Base-by-base conservation (phyloP, 2,888 invertebrate genomes). In the Pharmacophagus antenor region DNA sequence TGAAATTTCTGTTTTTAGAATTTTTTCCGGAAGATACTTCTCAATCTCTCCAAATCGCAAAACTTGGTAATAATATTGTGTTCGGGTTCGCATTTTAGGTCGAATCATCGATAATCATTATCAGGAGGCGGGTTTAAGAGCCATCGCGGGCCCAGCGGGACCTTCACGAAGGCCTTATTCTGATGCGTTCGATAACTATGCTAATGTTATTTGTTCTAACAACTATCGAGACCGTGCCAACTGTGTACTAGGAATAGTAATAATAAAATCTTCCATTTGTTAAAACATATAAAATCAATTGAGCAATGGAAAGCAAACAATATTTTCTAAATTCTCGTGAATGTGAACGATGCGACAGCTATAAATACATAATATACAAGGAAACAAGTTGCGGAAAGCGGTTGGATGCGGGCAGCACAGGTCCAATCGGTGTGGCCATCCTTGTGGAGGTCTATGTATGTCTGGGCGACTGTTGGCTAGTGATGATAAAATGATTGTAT, bases 71-170 rank as follows among this genome's bases (percentile, higher is more conserved):
- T 88, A 88, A 88, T 89, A 88, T 86, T 86, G 60, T 60, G 82
- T 84, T 80, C 76, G 60, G 78, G 79, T 80, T 77, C 82, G 73
- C 80, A 79, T 86, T 86, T 77, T 79, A 83, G 85, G 80, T 78
- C 73, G 82, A 88, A 88, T 90, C 89, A 90, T 90, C 89, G 86
- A 88, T 88, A 88, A 88, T 90, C 89, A 89, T 90, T 90, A 90
- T 90, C 85, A 87, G 84, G 81, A 85, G 85, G 86, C 84, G 88
- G 86, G 87, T 84, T 85, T 89, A 86, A 89, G 87, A 88, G 85
- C 81, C 84, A 79, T 82, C 82, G 82, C 79, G 72, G 78, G 78
- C 87, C 87, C 88, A 70, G 66, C 71, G 89, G 88, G 85, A 85
- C 88, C 86, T 83, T 88, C 88, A 83, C 83, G 74, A 75, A 84